phyloP scores from a whole-genome alignment of 2,888 invertebrate species.

The Julus scandinavius region DNA sequence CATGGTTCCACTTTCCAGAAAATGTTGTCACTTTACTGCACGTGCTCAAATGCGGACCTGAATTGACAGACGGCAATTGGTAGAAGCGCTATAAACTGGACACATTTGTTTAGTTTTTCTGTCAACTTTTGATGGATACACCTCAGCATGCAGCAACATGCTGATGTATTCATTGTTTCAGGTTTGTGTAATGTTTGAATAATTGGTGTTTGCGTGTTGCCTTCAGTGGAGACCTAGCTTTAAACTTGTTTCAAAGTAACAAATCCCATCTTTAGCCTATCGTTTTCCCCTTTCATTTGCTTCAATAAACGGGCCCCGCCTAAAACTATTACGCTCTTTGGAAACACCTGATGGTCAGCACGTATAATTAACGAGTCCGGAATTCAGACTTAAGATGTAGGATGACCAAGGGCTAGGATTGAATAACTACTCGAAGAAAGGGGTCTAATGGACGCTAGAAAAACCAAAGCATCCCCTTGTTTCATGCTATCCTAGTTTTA shows the following conservation, averaged over 20 bases:
- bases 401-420: slow-evolving; percentile 27
- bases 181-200: too few species aligned
- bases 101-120: too few species aligned
- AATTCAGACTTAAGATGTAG: not conserved
- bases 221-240: too few species aligned
- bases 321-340: slow-evolving; percentile 2
- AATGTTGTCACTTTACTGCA: too few species aligned
- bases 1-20: too few species aligned
- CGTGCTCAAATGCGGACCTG: too few species aligned
- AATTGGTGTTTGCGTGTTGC: too few species aligned
- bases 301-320: slow-evolving; percentile 29
- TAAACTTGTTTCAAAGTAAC: not conserved
- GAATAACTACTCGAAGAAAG: not conserved
- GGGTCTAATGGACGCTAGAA: not conserved
- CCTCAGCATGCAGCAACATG: too few species aligned
- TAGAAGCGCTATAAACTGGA: too few species aligned
- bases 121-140: too few species aligned
- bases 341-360: slow-evolving; percentile 40
- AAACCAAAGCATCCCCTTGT: not conserved
- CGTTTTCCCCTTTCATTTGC: slow-evolving; percentile 24
- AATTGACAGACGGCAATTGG: too few species aligned
- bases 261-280: not conserved
- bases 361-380: slow-evolving; percentile 23
- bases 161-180: too few species aligned
- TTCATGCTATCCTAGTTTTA: not conserved